Conservation (phyloP, 1,140 invertebrate genomes). For the Dinoponera quadriceps region DNA sequence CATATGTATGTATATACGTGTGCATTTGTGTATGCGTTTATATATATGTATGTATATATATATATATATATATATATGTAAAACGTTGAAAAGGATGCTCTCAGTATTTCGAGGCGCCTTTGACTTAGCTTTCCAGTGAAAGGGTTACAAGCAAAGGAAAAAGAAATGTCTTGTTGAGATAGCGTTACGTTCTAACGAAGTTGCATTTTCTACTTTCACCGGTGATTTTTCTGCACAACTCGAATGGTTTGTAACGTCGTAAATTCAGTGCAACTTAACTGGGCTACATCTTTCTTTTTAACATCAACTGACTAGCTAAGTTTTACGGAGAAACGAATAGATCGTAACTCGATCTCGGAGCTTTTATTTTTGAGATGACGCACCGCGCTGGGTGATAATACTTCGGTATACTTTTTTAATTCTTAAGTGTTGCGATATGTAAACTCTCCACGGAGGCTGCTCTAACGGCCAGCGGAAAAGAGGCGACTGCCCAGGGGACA, state of each 20-base stretch:
- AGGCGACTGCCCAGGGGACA: slow-evolving; percentile 41
- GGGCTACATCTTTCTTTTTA: background rate
- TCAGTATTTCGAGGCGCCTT: too few relatives aligned
- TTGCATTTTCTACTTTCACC: background rate
- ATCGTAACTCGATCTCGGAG: background rate
- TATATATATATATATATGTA: too few relatives aligned
- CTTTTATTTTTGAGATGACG: slow-evolving; percentile 17
- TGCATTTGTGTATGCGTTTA: too few relatives aligned
- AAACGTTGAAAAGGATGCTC: too few relatives aligned
- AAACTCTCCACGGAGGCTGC: slow-evolving; percentile 38
- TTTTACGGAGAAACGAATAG: background rate
- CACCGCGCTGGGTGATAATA: slow-evolving; percentile 28
- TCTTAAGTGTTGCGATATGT: slow-evolving; percentile 52
- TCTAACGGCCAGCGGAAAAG: slow-evolving; percentile 36
- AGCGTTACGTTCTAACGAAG: background rate
- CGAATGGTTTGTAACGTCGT: background rate
- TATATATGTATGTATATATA: too few relatives aligned
- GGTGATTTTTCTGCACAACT: background rate
- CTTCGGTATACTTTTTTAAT: slow-evolving; percentile 45
- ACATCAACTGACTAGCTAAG: background rate
- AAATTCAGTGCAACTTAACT: background rate
- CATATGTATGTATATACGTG: too few relatives aligned
- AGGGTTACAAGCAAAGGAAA: background rate
- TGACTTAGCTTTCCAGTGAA: background rate
- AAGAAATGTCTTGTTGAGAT: background rate